phyloP scores from a whole-genome alignment of 2,888 invertebrate genomes.

The Lamellibrachia columna region DNA sequence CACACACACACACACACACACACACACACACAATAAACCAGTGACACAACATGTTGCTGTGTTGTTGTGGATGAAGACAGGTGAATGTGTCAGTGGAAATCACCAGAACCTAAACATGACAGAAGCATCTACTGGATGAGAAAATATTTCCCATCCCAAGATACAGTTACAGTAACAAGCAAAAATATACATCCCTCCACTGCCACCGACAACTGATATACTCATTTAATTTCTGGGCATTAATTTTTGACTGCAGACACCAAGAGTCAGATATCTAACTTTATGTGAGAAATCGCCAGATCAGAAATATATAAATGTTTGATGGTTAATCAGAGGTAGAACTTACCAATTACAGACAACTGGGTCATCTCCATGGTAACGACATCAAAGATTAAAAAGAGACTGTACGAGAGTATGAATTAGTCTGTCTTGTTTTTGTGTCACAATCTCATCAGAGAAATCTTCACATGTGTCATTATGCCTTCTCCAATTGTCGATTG shows the following conservation, averaged over 20 bases:
- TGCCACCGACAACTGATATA: not conserved
- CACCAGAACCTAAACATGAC: not conserved
- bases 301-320: conserved; percentile 16
- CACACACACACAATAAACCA: not conserved
- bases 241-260: not conserved
- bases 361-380: not conserved
- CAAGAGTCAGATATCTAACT: not conserved
- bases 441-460: not conserved
- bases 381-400: not conserved
- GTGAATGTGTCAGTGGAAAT: not conserved
- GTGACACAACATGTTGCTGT: not conserved
- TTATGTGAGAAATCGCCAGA: not conserved
- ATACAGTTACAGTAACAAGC: not conserved
- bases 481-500: not conserved
- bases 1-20: not conserved
- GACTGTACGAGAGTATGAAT: not conserved
- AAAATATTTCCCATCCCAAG: not conserved
- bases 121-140: not conserved
- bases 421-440: not conserved
- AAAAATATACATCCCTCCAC: not conserved
- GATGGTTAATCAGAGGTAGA: not conserved
- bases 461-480: not conserved
- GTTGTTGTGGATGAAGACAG: not conserved
- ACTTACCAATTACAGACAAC: not conserved
- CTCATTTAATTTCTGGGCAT: not conserved